These are phyloP conservation scores for Trogon melanurus DNA, from an alignment of 2,113 vertebrate genomes.

Conservation along the genomic window DNA sequence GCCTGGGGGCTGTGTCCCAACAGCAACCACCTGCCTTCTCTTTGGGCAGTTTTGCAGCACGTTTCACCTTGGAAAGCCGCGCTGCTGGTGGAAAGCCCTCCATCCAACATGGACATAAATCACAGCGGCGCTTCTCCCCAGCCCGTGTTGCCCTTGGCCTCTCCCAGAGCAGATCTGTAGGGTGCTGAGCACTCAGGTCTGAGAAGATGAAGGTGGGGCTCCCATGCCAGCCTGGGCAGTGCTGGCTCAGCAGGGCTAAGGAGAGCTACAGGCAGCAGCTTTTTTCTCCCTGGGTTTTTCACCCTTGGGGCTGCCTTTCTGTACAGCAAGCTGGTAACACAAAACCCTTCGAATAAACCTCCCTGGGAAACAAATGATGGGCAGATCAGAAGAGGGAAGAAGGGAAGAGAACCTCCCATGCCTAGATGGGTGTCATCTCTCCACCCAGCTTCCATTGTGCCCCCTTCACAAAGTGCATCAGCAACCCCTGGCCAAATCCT, in stretches of 20 bases:
- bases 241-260: not conserved
- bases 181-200: not conserved
- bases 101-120: not conserved
- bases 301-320: not conserved
- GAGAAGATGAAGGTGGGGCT: not conserved
- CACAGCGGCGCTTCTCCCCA: not conserved
- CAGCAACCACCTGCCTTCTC: not conserved
- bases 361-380: not conserved
- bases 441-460: accelerated
- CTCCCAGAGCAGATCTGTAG: not conserved
- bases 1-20: not conserved
- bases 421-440: not conserved
- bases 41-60: not conserved
- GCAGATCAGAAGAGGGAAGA: not conserved
- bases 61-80: not conserved
- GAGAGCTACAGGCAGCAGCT: not conserved
- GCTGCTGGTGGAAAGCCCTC: not conserved
- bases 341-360: accelerated
- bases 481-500: not conserved
- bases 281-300: not conserved
- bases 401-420: accelerated
- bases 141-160: not conserved
- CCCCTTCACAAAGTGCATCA: not conserved
- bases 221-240: not conserved
- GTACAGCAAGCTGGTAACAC: not conserved